phyloP scores from a whole-genome alignment of 2,113 vertebrate genomes.

The Acanthisitta chloris region DNA sequence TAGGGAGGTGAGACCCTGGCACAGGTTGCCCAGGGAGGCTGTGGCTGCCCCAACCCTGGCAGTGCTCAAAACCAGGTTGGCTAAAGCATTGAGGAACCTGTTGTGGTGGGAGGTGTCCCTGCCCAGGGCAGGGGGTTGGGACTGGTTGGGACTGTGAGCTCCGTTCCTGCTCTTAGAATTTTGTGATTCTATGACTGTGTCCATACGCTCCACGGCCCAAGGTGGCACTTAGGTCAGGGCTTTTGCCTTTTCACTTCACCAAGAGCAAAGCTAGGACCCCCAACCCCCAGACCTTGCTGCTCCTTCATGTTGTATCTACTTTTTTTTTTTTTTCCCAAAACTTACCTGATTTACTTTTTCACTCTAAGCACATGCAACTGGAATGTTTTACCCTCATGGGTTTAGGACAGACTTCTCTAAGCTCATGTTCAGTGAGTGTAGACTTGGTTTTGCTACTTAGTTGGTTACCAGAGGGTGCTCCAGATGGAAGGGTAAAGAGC shows the following conservation, averaged over 20 bases:
- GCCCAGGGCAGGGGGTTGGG: too few relatives aligned
- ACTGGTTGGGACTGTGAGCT: too few relatives aligned
- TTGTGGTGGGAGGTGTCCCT: too few relatives aligned
- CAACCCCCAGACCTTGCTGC: background rate
- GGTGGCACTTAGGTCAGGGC: background rate
- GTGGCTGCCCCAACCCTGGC: too few relatives aligned
- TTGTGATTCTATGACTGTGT: too few relatives aligned
- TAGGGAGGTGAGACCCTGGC: too few relatives aligned
- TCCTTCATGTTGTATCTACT: background rate
- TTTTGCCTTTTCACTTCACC: background rate
- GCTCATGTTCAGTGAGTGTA: background rate
- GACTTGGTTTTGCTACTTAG: background rate
- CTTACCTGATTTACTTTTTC: background rate
- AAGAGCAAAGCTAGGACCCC: background rate
- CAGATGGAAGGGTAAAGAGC: background rate
- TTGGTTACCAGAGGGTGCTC: background rate
- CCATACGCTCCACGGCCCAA: rapidly evolving
- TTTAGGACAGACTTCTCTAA: background rate
- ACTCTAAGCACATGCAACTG: background rate
- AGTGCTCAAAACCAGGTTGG: too few relatives aligned
- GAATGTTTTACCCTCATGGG: background rate
- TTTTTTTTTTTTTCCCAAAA: background rate
- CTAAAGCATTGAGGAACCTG: too few relatives aligned
- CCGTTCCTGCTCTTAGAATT: too few relatives aligned
- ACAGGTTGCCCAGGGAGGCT: too few relatives aligned